phyloP scores from a whole-genome alignment of 2,113 vertebrate species.

The Pantherophis guttatus region DNA sequence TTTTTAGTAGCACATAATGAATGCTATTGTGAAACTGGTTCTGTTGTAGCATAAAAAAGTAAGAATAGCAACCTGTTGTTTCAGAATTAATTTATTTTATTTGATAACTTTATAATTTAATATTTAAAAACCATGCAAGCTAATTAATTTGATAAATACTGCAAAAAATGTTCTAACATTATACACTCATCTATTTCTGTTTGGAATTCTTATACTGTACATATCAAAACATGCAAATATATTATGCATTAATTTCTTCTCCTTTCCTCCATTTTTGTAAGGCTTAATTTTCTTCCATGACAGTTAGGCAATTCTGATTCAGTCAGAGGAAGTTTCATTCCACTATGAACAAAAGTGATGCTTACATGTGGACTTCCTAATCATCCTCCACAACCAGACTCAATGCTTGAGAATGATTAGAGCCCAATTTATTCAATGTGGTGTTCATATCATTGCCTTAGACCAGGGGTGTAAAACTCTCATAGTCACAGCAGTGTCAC shows the following conservation, averaged over 20 bases:
- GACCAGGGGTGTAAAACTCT: no score
- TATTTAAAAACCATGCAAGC: not conserved
- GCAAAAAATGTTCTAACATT: not conserved
- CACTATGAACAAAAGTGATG: not conserved
- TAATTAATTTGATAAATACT: not conserved
- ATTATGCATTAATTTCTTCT: not conserved
- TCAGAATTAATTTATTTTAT: not conserved
- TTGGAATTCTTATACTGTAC: not conserved
- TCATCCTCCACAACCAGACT: not conserved
- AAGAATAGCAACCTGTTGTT: not conserved
- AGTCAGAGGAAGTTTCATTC: not conserved
- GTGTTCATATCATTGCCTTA: not conserved
- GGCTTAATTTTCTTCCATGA: not conserved
- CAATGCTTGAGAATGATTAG: not conserved
- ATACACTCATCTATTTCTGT: not conserved
- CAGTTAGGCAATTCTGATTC: not conserved
- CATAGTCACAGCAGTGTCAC: no score
- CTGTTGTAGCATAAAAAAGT: not conserved
- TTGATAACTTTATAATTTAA: not conserved
- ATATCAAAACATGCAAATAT: not conserved
- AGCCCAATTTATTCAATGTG: not conserved
- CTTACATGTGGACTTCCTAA: not conserved
- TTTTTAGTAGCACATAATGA: not conserved
- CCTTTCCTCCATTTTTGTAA: not conserved
- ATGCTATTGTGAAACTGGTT: not conserved